Conservation (phyloP, 2,113 vertebrate species). For the Athene cunicularia region DNA sequence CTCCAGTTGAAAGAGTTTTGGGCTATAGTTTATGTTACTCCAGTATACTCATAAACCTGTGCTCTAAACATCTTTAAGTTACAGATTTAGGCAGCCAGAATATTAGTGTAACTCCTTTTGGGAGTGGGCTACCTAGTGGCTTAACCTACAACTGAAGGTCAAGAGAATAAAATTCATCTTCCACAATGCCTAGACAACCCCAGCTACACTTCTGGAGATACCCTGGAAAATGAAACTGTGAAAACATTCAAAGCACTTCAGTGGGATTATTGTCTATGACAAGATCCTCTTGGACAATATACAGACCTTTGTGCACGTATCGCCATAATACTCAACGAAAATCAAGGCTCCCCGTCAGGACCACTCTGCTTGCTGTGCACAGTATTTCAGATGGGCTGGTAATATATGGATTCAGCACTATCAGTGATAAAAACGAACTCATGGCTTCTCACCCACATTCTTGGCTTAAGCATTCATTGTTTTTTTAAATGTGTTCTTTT, state of each 20-base stretch:
- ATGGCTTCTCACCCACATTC: not conserved
- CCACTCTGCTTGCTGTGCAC: not conserved
- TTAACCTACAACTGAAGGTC: conserved; percentile 24
- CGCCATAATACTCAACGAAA: not conserved
- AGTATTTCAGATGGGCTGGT: not conserved
- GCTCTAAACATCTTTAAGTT: conserved; percentile 10
- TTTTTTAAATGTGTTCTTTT: not conserved
- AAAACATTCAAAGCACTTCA: conserved; percentile 40
- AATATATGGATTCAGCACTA: not conserved
- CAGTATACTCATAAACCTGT: not conserved
- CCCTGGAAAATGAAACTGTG: conserved; percentile 39
- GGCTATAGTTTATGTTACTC: not conserved
- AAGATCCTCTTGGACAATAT: conserved; percentile 1
- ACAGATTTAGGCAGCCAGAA: not conserved
- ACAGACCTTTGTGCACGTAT: not conserved
- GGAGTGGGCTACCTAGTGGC: not conserved
- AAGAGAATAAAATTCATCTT: conserved; percentile 5
- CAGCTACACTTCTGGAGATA: not conserved
- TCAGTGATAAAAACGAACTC: not conserved
- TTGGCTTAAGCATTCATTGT: not conserved
- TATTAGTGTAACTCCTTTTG: not conserved
- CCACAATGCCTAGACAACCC: not conserved
- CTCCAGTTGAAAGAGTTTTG: not conserved
- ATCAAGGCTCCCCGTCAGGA: not conserved
- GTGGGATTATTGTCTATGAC: not conserved